Base-by-base conservation (phyloP, 2,797 vertebrate species). In the Peromyscus attwateri region DNA sequence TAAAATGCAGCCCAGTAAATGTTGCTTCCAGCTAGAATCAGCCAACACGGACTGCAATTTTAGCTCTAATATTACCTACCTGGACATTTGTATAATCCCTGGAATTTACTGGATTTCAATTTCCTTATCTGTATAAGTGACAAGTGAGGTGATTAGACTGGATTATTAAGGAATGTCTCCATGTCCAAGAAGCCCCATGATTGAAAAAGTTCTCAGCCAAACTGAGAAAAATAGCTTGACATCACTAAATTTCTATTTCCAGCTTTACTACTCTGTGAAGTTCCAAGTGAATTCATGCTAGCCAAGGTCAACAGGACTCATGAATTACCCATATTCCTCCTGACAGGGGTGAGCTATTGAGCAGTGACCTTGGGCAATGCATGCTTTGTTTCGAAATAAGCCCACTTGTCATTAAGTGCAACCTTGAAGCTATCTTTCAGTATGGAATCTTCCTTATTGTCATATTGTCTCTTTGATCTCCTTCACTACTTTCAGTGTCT, bases 51-150 rank as follows among this genome's bases (percentile, higher is more conserved):
- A 46, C 34, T 40, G 1, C 34, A 87, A 12, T 8, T 93, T 87
- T 91, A 89, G 64, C 21, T 94, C 40, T 84, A 40, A 17, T 19
- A n/a, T 76, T 93, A 60, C 23, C 19, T 93, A 52, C 27, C 29
- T 85, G 46, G 55, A 60, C 88, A 77, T 95, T 92, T 89, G 55
- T 23, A 75, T 94, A 94, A 95, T 89, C 23, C 13, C 16, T 90
- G 40, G 81, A 83, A 77, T 94, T 93, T 91, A 60, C 81, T 95
- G 87, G 14, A 92, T 64, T 94, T 95, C 17, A 71, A 57, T 90
- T 89, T 90, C 49, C 37, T 96, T 95, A 49, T 93, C 87, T 90
- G 12, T 68, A 84, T 49, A 66, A 25, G 17, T 34, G 29, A 31
- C 25, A 73, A 31, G 16, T 57, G 68, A 90, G 70, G 43, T 83